phyloP scores from a whole-genome alignment of 2,113 vertebrate species.

The Perccottus glenii region DNA sequence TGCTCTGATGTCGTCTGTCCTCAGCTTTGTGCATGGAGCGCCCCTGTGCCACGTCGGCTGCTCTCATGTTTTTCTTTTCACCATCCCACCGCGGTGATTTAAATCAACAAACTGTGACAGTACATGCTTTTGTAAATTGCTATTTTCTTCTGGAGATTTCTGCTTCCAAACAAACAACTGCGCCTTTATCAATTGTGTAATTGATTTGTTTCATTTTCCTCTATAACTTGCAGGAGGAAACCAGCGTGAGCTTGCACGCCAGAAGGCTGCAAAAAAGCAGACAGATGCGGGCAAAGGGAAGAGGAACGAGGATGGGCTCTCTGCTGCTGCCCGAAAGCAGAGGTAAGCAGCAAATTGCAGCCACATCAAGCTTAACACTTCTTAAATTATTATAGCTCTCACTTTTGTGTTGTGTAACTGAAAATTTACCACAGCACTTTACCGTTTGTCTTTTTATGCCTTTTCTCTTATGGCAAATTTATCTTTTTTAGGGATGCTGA shows the following conservation, averaged over 20 bases:
- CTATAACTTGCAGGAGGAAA: slow-evolving; percentile 82
- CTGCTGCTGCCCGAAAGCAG: slow-evolving; percentile 89
- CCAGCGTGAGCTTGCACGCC: slow-evolving; percentile 90
- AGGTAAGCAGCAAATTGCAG: slow-evolving; percentile 69
- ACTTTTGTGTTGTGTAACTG: no score
- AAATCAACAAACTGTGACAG: no score
- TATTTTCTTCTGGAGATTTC: no score
- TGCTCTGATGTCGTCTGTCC: slow-evolving; percentile 4
- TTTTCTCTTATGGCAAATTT: slow-evolving; percentile 8
- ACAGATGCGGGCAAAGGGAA: slow-evolving; percentile 82
- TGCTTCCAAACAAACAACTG: neutral
- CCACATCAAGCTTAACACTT: no score
- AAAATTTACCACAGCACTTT: neutral
- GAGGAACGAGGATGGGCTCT: slow-evolving; percentile 86
- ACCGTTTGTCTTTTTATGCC: neutral
- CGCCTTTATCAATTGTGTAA: neutral
- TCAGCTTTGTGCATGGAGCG: slow-evolving; percentile 16
- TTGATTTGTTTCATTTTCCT: neutral
- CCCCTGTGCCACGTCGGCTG: slow-evolving; percentile 69
- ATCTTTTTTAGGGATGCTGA: slow-evolving; percentile 85
- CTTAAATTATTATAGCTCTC: no score
- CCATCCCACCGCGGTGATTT: neutral
- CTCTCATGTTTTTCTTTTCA: neutral
- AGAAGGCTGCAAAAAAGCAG: slow-evolving; percentile 88
- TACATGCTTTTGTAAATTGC: no score